A percentile compares a stretch with the other conserved stretches of the same genome.
phyloP scores from a whole-genome alignment of 2,888 invertebrate genomes.

The Epinotia nisella region DNA sequence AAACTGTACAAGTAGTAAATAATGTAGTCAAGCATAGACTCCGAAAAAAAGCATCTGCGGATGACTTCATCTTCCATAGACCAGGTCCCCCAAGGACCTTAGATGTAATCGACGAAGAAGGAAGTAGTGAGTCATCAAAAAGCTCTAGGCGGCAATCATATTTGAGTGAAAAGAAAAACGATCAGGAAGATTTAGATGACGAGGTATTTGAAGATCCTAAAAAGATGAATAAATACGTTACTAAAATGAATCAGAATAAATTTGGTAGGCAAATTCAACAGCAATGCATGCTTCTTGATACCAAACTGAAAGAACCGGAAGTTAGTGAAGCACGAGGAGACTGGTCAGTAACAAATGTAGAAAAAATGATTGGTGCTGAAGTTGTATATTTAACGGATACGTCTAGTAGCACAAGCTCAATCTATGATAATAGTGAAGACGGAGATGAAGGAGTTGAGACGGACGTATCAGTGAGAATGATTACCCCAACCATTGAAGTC shows the following conservation, averaged over 20 bases:
- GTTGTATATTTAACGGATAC: constrained; percentile 88
- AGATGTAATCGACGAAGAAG: constrained; percentile 92
- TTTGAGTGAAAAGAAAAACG: constrained; percentile 77
- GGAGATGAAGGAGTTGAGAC: constrained; percentile 75
- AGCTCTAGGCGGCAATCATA: constrained; percentile 83
- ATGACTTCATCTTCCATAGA: constrained; percentile 69
- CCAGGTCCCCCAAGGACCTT: constrained; percentile 88
- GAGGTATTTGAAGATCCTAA: constrained; percentile 77
- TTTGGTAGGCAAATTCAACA: constrained; percentile 73
- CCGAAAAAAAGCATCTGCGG: constrained; percentile 72
- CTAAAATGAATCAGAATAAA: constrained; percentile 61
- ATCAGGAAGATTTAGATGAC: constrained; percentile 79
- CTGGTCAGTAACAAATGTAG: constrained; percentile 79
- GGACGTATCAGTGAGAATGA: constrained; percentile 78
- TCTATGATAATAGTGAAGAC: constrained; percentile 82
- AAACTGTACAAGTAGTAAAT: constrained; percentile 77
- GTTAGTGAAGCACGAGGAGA: constrained; percentile 85
- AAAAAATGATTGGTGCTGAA: constrained; percentile 86
- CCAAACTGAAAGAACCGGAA: constrained; percentile 84
- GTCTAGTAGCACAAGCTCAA: constrained; percentile 86
- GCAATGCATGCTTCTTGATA: constrained; percentile 85
- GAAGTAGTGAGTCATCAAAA: constrained; percentile 87
- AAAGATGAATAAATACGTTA: constrained; percentile 56
- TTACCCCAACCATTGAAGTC: constrained; percentile 81
- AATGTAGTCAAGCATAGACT: constrained; percentile 74